Percentiles rank a stretch among this genome's conserved stretches.
These are phyloP conservation scores for Drosophila burlai DNA, from an alignment of 1,140 invertebrate species.

Conservation along the genomic window DNA sequence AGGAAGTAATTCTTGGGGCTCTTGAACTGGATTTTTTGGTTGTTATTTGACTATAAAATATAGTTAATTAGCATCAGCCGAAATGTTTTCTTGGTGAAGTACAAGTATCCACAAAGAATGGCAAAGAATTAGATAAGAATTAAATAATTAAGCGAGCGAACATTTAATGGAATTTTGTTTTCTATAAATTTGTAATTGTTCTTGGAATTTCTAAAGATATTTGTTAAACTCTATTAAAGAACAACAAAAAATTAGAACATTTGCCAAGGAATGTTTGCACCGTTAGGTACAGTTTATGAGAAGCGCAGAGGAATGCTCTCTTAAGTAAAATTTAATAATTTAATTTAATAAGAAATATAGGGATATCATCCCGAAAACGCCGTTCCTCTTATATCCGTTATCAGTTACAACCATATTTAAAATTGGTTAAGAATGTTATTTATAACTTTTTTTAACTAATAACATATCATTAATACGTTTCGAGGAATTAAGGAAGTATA, in stretches of 20 bases:
- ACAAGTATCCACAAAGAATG: background rate
- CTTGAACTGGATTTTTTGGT: slow-evolving; percentile 13
- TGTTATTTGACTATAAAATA: background rate
- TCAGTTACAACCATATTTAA: background rate
- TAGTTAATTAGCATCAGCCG: background rate
- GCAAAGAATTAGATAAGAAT: background rate
- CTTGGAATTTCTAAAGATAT: background rate
- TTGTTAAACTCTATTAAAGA: background rate
- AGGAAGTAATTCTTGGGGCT: slow-evolving; percentile 34
- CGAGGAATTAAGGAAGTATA: no score
- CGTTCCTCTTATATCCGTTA: no score
- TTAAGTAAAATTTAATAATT: background rate
- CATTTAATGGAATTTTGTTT: background rate
- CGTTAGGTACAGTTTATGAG: background rate
- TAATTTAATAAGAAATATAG: background rate
- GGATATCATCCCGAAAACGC: background rate
- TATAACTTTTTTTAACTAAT: background rate
- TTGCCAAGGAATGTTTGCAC: background rate
- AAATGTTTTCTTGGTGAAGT: background rate
- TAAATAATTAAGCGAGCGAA: background rate
- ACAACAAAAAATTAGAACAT: background rate
- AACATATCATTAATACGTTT: no score
- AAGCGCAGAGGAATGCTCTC: background rate
- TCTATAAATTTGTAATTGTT: background rate
- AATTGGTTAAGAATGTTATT: background rate